These are phyloP conservation scores for Bubalus kerabau DNA, from an alignment of 2,113 vertebrate species.

Conservation along the genomic window DNA sequence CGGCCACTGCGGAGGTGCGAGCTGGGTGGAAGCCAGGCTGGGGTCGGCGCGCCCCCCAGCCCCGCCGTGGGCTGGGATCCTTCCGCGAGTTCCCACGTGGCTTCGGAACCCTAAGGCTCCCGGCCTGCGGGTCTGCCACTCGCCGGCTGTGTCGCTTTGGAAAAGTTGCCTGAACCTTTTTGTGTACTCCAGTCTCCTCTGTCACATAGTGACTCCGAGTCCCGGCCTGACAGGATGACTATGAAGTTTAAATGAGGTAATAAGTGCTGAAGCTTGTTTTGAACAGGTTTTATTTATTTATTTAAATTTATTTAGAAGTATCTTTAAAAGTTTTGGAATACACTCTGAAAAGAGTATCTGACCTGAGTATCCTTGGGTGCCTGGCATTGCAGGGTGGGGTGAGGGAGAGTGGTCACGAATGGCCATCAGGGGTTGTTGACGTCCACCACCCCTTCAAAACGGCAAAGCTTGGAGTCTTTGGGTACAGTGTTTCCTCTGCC, in stretches of 20 bases:
- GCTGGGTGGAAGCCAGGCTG: fast-evolving
- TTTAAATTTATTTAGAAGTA: background rate
- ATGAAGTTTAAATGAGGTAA: background rate
- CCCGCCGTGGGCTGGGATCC: background rate
- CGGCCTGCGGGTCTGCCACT: background rate
- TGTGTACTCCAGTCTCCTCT: background rate
- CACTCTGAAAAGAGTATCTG: background rate
- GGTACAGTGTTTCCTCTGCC: too few species aligned
- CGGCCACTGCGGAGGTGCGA: background rate
- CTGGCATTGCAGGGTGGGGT: background rate
- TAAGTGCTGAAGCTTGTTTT: background rate
- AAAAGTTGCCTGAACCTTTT: background rate
- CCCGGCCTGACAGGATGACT: background rate
- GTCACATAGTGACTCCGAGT: background rate
- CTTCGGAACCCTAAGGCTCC: fast-evolving
- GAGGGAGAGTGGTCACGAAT: background rate
- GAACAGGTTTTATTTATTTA: background rate
- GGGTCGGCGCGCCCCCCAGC: fast-evolving
- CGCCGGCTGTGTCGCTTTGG: background rate
- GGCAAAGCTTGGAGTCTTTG: background rate
- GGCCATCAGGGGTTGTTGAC: background rate
- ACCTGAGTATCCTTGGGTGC: background rate
- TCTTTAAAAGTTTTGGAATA: background rate
- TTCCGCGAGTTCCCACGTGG: fast-evolving
- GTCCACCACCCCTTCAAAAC: background rate